These are phyloP conservation scores for Aurelia coerulea DNA, from an alignment of 30 jellyfish, hydroid and myxozoan species.

Conservation along the genomic window DNA sequence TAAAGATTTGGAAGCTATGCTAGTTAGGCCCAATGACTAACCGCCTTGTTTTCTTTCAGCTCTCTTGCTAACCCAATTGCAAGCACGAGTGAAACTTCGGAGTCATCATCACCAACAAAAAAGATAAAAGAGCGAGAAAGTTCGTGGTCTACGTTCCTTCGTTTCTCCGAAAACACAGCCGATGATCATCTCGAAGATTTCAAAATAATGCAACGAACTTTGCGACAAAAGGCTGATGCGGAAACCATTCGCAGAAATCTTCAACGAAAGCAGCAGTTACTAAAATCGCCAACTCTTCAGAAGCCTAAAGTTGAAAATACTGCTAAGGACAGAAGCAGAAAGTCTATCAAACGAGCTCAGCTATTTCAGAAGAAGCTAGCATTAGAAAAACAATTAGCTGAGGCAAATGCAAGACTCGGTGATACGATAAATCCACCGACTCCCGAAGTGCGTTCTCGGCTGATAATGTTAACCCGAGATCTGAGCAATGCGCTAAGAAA, in stretches of 20 bases:
- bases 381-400: slow-evolving; percentile 84
- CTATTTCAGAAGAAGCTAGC: slow-evolving; percentile 73
- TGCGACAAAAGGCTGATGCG: slow-evolving; percentile 59
- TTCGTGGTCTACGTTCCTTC: slow-evolving; percentile 86
- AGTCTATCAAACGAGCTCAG: slow-evolving; percentile 95
- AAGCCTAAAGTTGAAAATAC: slow-evolving; percentile 37
- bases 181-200: slow-evolving; percentile 68
- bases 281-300: slow-evolving; percentile 52
- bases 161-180: slow-evolving; percentile 86
- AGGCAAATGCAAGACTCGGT: slow-evolving; percentile 79
- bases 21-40: no score
- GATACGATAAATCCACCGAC: slow-evolving; percentile 53
- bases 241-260: slow-evolving; percentile 50
- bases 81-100: background rate
- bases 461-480: slow-evolving; percentile 34
- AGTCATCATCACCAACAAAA: slow-evolving; percentile 13
- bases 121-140: slow-evolving; percentile 51
- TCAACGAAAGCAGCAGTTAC: slow-evolving; percentile 40
- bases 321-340: slow-evolving; percentile 75
- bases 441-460: slow-evolving; percentile 16
- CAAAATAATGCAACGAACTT: slow-evolving; percentile 55
- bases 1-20: no score
- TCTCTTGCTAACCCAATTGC: slow-evolving; percentile 53
- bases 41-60: slow-evolving; percentile 2
- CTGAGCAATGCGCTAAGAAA: slow-evolving; percentile 13